Percentiles rank a stretch among this genome's conserved stretches.
phyloP scores from a whole-genome alignment of 2,888 invertebrate genomes.

The Monoplex corrugatus region DNA sequence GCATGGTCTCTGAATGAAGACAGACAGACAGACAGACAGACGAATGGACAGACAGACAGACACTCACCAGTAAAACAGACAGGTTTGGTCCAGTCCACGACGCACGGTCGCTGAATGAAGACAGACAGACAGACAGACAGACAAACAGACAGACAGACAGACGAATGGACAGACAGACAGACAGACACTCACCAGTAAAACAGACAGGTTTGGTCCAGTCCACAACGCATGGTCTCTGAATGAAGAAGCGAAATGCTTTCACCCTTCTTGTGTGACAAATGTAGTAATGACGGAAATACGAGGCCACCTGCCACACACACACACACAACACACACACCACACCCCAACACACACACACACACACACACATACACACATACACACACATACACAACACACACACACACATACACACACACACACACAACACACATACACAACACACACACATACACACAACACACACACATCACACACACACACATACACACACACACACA shows the following conservation, averaged over 20 bases:
- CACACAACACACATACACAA: not conserved
- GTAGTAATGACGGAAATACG: constrained; percentile 72
- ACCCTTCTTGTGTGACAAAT: constrained; percentile 74
- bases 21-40: too few species aligned
- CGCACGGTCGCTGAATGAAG: not conserved
- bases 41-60: too few species aligned
- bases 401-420: not conserved
- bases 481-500: not conserved
- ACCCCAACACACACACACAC: not conserved
- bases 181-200: constrained; percentile 68
- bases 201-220: constrained; percentile 73
- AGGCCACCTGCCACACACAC: constrained; percentile 67
- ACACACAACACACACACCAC: too few species aligned
- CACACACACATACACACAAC: not conserved
- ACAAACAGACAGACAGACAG: not conserved
- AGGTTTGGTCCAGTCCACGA: not conserved
- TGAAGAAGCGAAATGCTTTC: constrained; percentile 72
- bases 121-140: not conserved
- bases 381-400: not conserved
- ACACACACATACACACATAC: not conserved
- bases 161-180: not conserved
- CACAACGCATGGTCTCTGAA: constrained; percentile 75
- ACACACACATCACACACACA: not conserved
- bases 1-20: too few species aligned
- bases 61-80: not conserved